Evolutionary conservation across 2,113 vertebrate species (phyloP), one percentile per base, ranked within the genome.

Genomic region (Motacilla tschutschensis): DNA sequence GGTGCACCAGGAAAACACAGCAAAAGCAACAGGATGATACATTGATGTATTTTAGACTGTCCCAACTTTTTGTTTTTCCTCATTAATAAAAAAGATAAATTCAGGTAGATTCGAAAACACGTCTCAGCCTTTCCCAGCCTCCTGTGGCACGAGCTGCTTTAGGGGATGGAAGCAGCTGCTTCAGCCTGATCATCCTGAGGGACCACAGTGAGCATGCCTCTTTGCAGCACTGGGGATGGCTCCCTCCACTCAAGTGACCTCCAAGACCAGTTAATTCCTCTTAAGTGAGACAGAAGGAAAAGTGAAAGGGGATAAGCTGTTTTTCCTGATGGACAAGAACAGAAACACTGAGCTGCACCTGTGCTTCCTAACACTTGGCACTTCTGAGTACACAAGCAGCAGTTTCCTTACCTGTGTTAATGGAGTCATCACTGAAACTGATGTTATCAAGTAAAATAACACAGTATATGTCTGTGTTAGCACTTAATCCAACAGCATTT

Each of bases 401-500:
- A 53, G 50, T 13, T 83, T 71, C 47, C 63, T 50, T 7, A 29
- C 14, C 62, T 18, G 33, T 48, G 36, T 14, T 31, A 58, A 65
- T 5, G 55, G 19, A 66, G 50, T 22, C 75, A 64, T 16, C 46
- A 12, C 43, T 54, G 82, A 89, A 88, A 89, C 73, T 15, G 69
- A 91, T 83, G 51, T 46, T 87, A 91, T 70, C 69, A 12, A n/a
- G 24, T 24, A 54, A 70, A 90, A 85, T 18, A 76, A 82, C 14
- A 36, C 0, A 5, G 24, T 55, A 7, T 4, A 2, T 9, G 31
- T 6, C n/a, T 17, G 9, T 2, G 7, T 8, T 11, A 60, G 26
- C n/a, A 53, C 74, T 69, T 48, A 17, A 38, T 20, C 63, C 71
- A 47, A 10, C 1, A 9, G 17, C 21, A n/a, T 46, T 59, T 85